phyloP scores from a whole-genome alignment of 2,113 vertebrate genomes.

The Limnothrissa miodon region DNA sequence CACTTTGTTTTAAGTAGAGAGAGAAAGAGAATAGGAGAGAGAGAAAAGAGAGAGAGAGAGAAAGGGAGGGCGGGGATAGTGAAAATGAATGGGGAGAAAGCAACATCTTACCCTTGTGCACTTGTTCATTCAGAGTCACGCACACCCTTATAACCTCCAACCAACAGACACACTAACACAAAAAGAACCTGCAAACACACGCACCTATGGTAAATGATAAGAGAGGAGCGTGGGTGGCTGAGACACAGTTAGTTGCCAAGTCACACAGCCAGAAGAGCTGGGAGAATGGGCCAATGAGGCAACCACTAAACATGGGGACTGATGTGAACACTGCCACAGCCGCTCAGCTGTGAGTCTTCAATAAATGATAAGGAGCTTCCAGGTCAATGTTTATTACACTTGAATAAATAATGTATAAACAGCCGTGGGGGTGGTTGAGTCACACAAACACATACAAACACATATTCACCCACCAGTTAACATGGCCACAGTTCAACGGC shows the following conservation, averaged over 20 bases:
- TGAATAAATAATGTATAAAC: background rate
- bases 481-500: background rate
- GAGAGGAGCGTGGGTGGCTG: background rate
- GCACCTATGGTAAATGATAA: background rate
- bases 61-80: background rate
- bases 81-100: background rate
- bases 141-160: background rate
- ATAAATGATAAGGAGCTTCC: conserved; percentile 3
- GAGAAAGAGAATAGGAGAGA: background rate
- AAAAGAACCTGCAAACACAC: background rate
- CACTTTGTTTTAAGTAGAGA: conserved; percentile 31
- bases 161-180: conserved; percentile 4
- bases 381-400: conserved; percentile 17
- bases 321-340: background rate
- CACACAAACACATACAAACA: background rate
- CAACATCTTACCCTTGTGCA: background rate
- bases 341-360: background rate
- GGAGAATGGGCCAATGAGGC: background rate
- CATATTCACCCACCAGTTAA: background rate
- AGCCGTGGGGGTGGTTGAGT: background rate
- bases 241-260: background rate
- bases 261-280: background rate
- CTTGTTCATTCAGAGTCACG: background rate
- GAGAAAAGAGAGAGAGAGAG: background rate
- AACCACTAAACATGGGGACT: background rate